Evolutionary conservation across 2,113 vertebrate genomes (phyloP), one percentile per base, ranked within the genome.

Genomic region (Hylia prasina): DNA sequence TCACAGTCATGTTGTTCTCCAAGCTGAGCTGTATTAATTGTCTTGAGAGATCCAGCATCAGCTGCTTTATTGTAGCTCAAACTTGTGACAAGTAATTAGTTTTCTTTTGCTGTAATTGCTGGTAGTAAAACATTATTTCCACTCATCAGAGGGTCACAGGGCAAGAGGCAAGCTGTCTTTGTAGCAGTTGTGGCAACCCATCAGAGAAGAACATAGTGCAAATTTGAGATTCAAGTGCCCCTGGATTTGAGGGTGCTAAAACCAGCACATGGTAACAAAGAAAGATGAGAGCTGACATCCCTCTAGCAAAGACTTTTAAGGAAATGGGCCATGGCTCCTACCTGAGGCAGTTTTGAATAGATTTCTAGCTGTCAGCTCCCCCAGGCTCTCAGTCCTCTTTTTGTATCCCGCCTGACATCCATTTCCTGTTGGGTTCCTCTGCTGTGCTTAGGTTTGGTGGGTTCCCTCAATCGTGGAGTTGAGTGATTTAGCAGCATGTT

Each of bases 1-100:
- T 73, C 56, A 42, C 37, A 82, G 58, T 90, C 42, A 16, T 66
- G 54, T 78, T 89, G 47, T 88, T 94, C 91, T 89, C 82, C 56
- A 58, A 69, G 71, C 82, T 92, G 82, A 77, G 48, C 53, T 93
- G n/a, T 56, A 68, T 89, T 93, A 94, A 86, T 95, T 89, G 90
- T 79, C 94, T 79, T 42, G 0, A 60, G 91, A 79, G 93, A 89
- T 40, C 23, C 73, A 82, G 31, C 57, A 87, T 93, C 84, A 77
- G 63, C 66, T 87, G 75, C 81, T 85, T 96, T 91, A 76, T 89
- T 93, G 63, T 85, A 93, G 86, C 30, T 37, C 81, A 87, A 69
- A 76, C 61, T 82, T 82, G 61, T 1, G 24, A 89, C 6, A 0
- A 91, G 72, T 84, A 91, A 95, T 91, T 96, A 0, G 9, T 96